These are phyloP conservation scores for Papilio aristodemus DNA, from an alignment of 1,140 invertebrate species.

Conservation along the genomic window DNA sequence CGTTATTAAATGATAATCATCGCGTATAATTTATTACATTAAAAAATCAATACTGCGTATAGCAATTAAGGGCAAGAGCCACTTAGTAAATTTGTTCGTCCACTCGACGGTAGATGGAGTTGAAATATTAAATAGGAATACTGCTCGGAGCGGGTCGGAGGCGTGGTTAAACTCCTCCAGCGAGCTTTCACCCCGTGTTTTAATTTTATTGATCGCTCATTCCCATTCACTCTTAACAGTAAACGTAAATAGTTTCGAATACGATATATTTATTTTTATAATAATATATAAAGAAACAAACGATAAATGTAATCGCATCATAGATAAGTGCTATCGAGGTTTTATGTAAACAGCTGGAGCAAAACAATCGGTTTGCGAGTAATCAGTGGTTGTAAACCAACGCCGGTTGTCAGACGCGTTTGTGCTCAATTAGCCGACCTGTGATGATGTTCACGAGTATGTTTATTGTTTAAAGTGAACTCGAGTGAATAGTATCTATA, in stretches of 20 bases:
- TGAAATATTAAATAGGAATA: constrained; percentile 43
- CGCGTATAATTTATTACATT: constrained; percentile 12
- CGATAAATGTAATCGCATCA: constrained; percentile 34
- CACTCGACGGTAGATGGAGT: constrained; percentile 56
- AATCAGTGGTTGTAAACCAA: constrained; percentile 56
- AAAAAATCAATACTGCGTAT: constrained; percentile 25
- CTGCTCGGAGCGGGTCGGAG: constrained; percentile 58
- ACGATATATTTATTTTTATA: constrained; percentile 53
- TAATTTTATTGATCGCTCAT: constrained; percentile 64
- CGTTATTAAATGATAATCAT: background rate
- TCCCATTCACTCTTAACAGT: constrained; percentile 42
- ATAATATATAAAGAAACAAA: constrained; percentile 38
- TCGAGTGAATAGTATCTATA: constrained; percentile 35
- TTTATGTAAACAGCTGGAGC: constrained; percentile 42
- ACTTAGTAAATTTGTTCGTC: constrained; percentile 32
- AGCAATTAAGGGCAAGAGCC: constrained; percentile 5
- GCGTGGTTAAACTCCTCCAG: constrained; percentile 49
- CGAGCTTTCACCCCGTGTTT: constrained; percentile 69
- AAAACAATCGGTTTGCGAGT: constrained; percentile 43
- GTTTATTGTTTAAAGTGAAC: constrained; percentile 14
- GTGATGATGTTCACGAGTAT: constrained; percentile 38
- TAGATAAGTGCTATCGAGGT: constrained; percentile 58
- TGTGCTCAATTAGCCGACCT: constrained; percentile 47
- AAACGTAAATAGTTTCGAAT: constrained; percentile 59
- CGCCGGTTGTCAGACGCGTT: constrained; percentile 52